Evolutionary conservation across 2,888 invertebrate genomes (phyloP).

Genomic region (Meliscaeva auricollis): DNA sequence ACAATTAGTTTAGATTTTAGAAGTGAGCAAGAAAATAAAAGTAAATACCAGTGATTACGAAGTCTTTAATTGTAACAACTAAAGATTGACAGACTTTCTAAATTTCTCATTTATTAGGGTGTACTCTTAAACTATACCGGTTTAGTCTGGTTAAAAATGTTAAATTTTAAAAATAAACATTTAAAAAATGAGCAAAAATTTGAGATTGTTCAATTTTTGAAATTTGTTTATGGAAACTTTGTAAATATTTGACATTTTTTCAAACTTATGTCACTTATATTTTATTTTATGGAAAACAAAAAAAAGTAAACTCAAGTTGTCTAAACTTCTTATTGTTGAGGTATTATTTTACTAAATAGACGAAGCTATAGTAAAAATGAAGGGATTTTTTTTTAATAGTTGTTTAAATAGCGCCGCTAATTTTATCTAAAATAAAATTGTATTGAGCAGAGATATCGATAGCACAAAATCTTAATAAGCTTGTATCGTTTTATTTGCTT

Average conservation of each 20-base stretch:
- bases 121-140: neutral
- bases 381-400: neutral
- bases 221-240: neutral
- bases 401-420: neutral
- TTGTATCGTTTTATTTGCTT: slow-evolving; percentile 18
- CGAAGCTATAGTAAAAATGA: neutral
- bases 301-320: neutral
- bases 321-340: neutral
- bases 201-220: slow-evolving; percentile 2
- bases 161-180: slow-evolving; percentile 13
- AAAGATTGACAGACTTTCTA: neutral
- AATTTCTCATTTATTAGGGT: neutral
- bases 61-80: neutral
- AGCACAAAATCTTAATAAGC: neutral
- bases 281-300: neutral
- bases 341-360: neutral
- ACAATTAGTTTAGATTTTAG: neutral
- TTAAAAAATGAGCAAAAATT: neutral
- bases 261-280: slow-evolving; percentile 9
- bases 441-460: neutral
- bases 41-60: neutral
- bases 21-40: neutral
- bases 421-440: slow-evolving; percentile 16
- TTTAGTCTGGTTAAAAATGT: neutral
- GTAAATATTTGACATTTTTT: slow-evolving; percentile 34